Evolutionary conservation across 2,113 vertebrate species (phyloP).

Genomic region (Perca schrenkii): DNA sequence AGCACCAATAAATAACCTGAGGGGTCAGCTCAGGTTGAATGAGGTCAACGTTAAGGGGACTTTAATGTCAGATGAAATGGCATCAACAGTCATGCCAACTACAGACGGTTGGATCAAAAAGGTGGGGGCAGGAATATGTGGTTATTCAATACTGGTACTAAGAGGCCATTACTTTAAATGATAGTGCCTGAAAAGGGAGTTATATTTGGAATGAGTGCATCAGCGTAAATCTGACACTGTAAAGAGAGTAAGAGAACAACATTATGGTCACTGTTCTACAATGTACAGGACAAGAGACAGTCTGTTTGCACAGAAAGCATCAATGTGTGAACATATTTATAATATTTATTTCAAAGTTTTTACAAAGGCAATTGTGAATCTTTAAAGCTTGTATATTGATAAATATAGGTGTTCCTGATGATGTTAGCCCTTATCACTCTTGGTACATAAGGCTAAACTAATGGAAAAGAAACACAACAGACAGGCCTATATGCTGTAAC

Average conservation of each 20-base stretch:
- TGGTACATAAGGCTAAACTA: conserved; percentile 59
- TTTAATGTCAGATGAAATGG: too few relatives aligned
- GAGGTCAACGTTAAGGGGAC: not conserved
- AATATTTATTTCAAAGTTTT: conserved; percentile 77
- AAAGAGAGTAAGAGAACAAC: not conserved
- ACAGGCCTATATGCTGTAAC: conserved; percentile 22
- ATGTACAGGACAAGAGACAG: not conserved
- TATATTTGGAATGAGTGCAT: not conserved
- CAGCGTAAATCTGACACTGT: not conserved
- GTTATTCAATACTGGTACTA: not conserved
- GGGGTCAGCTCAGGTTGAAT: not conserved
- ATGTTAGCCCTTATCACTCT: conserved; percentile 69
- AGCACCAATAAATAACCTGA: not conserved
- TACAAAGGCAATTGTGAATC: conserved; percentile 80
- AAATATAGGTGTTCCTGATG: conserved; percentile 57
- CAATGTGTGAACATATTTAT: conserved; percentile 40
- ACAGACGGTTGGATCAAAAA: not conserved
- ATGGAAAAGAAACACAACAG: conserved; percentile 15
- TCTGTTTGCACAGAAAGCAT: not conserved
- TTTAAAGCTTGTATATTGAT: conserved; percentile 74
- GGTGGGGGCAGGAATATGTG: not conserved
- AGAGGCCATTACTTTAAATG: not conserved
- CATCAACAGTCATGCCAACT: too few relatives aligned
- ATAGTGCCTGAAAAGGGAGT: not conserved
- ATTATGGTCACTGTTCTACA: not conserved